Percentiles rank a stretch among this genome's conserved stretches.
These are phyloP conservation scores for Platalea minor DNA, from an alignment of 2,797 vertebrate species.

Conservation along the genomic window DNA sequence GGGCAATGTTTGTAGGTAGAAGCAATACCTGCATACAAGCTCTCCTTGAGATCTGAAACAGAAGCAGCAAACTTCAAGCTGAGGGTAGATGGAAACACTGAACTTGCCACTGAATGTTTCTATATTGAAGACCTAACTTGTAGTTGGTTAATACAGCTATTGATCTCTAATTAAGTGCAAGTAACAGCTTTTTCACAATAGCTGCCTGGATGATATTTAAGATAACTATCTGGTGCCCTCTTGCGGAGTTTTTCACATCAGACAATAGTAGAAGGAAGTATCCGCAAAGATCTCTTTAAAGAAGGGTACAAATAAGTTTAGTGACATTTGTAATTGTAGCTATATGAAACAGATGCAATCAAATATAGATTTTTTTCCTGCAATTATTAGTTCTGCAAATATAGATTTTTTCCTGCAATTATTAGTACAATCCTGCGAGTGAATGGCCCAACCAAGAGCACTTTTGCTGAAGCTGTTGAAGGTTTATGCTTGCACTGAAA, in stretches of 20 bases:
- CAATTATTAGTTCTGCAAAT: background rate
- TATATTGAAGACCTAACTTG: background rate
- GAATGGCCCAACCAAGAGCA: background rate
- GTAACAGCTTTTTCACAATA: background rate
- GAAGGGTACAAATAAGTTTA: background rate
- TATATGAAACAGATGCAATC: background rate
- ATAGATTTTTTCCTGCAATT: background rate
- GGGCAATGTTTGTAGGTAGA: background rate
- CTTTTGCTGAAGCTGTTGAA: background rate
- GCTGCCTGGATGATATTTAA: background rate
- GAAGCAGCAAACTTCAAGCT: background rate
- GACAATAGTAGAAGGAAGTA: background rate
- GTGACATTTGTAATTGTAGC: background rate
- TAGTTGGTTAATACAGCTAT: background rate
- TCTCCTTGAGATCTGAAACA: background rate
- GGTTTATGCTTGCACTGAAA: background rate
- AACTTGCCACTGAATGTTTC: background rate
- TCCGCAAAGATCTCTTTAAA: background rate
- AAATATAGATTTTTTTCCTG: background rate
- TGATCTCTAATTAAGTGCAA: background rate
- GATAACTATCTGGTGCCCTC: conserved; percentile 2
- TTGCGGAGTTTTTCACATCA: background rate
- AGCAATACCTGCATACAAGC: background rate
- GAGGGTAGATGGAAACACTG: background rate
- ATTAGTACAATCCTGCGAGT: background rate